These are phyloP conservation scores for Cataglyphis albicans DNA, from an alignment of 2,888 invertebrate species.

Conservation along the genomic window DNA sequence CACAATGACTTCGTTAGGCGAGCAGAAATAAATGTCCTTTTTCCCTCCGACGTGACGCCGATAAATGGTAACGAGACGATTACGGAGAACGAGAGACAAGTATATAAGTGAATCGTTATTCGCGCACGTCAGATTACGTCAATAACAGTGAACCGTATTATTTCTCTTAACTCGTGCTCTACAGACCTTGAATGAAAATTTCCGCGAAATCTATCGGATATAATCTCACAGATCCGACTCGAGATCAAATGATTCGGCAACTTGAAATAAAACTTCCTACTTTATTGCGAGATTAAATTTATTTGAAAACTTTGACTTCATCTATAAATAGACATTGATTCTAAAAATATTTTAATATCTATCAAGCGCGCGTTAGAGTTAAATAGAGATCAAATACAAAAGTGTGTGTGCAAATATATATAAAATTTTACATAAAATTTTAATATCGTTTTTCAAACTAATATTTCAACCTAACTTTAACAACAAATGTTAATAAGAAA, in stretches of 20 bases:
- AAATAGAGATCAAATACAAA: not conserved
- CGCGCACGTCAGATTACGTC: constrained; percentile 41
- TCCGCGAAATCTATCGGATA: not conserved
- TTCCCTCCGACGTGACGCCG: constrained; percentile 5
- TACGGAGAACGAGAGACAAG: constrained; percentile 8
- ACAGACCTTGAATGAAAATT: constrained; percentile 40
- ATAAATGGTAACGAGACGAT: constrained; percentile 43
- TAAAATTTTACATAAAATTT: too few species aligned
- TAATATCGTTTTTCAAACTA: too few species aligned
- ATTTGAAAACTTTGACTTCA: constrained; percentile 2
- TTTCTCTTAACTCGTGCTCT: not conserved
- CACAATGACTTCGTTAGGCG: constrained; percentile 44
- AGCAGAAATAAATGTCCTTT: constrained; percentile 43
- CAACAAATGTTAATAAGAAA: not conserved
- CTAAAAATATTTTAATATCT: not conserved
- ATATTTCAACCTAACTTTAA: not conserved
- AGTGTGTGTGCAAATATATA: too few species aligned
- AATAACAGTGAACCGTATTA: constrained; percentile 4
- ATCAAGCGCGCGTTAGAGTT: not conserved
- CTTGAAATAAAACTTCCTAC: not conserved
- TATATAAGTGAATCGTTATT: constrained; percentile 39
- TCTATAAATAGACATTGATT: not conserved
- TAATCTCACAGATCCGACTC: not conserved
- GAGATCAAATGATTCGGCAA: not conserved
- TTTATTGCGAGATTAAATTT: not conserved